phyloP scores from a whole-genome alignment of 2,113 vertebrate genomes.

The Tretioscincus oriximinensis region DNA sequence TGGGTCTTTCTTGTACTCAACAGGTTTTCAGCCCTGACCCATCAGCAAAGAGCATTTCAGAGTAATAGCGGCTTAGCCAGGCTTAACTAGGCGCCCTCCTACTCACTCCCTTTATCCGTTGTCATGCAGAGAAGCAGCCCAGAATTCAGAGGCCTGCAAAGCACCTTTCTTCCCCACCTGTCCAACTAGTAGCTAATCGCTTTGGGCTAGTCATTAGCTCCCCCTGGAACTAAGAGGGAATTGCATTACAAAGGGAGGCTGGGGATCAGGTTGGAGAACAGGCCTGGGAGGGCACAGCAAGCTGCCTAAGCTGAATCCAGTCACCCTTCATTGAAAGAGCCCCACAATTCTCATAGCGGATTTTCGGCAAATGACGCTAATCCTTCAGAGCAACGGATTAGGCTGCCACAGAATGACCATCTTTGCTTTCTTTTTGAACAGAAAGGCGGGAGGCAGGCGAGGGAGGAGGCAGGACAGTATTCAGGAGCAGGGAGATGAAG shows the following conservation, averaged over 20 bases:
- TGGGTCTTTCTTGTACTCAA: neutral
- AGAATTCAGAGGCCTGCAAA: fast-evolving
- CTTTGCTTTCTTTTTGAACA: neutral
- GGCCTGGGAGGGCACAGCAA: neutral
- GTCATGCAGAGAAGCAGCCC: fast-evolving
- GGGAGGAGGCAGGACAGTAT: neutral
- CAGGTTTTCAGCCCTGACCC: fast-evolving
- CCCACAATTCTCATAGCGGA: constrained; percentile 57
- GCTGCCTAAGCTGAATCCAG: constrained; percentile 44
- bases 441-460: neutral
- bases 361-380: constrained; percentile 47
- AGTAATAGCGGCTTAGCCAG: fast-evolving
- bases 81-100: neutral
- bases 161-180: constrained; percentile 16
- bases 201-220: neutral
- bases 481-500: neutral
- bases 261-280: neutral
- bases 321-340: constrained; percentile 49
- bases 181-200: fast-evolving
- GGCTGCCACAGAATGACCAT: constrained; percentile 47
- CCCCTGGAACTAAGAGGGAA: neutral
- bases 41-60: fast-evolving
- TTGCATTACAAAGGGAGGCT: neutral
- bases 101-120: fast-evolving
- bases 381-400: constrained; percentile 61